Base-by-base conservation (phyloP, 2,113 vertebrate genomes). In the Ptychochromis oligacanthus region DNA sequence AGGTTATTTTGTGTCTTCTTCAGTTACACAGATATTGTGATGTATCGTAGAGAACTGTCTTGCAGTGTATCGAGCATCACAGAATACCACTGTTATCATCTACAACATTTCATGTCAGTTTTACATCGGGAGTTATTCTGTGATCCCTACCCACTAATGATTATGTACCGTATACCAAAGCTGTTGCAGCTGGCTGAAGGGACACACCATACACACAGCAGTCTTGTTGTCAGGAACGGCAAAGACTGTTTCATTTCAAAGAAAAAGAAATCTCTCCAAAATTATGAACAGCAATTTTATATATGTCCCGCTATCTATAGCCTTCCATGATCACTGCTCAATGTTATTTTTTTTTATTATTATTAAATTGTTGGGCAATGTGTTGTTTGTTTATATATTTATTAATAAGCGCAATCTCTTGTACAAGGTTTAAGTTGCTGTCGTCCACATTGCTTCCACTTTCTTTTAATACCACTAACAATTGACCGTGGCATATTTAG, bases 281-380 rank as follows among this genome's bases (percentile, higher is more conserved):
- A 65, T 34, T n/a, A 28, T 43, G n/a, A 36, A 72, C 20, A 64
- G 38, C 70, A 85, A 26, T 36, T 62, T 61, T 43, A 55, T 28
- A n/a, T 4, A 31, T 13, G 55, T 43, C 54, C 38, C 34, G 31
- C 60, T 72, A 76, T 55, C 81, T 60, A 75, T 72, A 81, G 77
- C 65, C 26, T 75, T 57, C 18, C 62, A 20, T 20, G 4, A 28
- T 83, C 67, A 79, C n/a, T 67, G 64, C 46, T 67, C 38, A 26
- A 12, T 26, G 46, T 46, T 26, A 28, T 28, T 28, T 55, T 62
- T 24, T 40, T 75, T 58, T n/a, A n/a, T n/a, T n/a, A n/a, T n/a
- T n/a, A n/a, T n/a, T n/a, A n/a, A n/a, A 40, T 49, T 56, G 22
- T 59, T 57, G 38, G 31, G 81, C 56, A 24, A 15, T 22, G 11